Evolutionary conservation across 1,140 invertebrate genomes (phyloP).

Genomic region (Drosophila auraria): DNA sequence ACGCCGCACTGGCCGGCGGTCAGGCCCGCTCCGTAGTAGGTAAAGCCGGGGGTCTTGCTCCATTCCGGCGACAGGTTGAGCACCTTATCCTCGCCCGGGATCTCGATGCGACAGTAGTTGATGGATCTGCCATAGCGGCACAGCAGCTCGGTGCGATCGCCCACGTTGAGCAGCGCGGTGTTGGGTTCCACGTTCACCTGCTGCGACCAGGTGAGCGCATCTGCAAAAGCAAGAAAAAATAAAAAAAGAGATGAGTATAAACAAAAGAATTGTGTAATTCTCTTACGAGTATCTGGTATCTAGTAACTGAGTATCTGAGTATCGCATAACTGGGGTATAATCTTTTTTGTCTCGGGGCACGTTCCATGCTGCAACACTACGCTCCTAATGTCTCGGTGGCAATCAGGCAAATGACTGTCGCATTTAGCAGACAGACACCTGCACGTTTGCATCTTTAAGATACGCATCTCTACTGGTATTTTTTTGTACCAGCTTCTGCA

Average conservation of each 20-base stretch:
- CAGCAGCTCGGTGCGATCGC: conserved; percentile 85
- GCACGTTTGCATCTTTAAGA: conserved; percentile 62
- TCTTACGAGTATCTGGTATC: conserved; percentile 49
- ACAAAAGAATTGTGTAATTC: conserved; percentile 41
- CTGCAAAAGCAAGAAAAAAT: conserved; percentile 35
- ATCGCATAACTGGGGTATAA: conserved; percentile 30
- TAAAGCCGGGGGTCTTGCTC: conserved; percentile 82
- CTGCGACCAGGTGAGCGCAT: conserved; percentile 73
- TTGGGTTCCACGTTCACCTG: conserved; percentile 80
- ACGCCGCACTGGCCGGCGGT: conserved; percentile 89
- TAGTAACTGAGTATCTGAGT: conserved; percentile 32
- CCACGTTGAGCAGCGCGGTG: conserved; percentile 79
- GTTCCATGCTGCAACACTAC: conserved; percentile 27
- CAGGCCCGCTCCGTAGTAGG: conserved; percentile 87
- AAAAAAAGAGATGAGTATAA: conserved; percentile 9
- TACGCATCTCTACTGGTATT: conserved; percentile 40
- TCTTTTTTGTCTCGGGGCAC: conserved; percentile 30
- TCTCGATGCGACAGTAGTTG: conserved; percentile 86
- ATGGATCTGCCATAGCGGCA: conserved; percentile 84
- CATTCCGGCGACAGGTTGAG: conserved; percentile 68
- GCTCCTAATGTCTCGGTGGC: conserved; percentile 38
- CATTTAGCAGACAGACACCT: conserved; percentile 48
- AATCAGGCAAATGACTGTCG: conserved; percentile 56
- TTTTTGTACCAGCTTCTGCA: conserved; percentile 1
- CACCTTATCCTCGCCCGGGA: conserved; percentile 85